Base-by-base conservation (phyloP, 1,140 invertebrate species). In the Papilio dardanus region DNA sequence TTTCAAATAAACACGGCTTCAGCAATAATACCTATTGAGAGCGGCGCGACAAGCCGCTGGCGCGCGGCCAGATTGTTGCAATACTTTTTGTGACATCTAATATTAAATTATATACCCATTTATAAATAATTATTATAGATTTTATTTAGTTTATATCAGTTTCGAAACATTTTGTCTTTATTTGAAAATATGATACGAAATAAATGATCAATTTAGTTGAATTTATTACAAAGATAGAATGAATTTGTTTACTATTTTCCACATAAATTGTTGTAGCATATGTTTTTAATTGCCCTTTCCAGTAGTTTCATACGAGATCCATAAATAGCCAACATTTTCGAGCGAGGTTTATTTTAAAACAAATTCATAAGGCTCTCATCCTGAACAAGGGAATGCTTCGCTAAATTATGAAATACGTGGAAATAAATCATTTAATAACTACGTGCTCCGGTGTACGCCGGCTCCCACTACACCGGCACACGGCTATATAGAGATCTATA, bases 341-440 rank as follows among this genome's bases (percentile, higher is more conserved):
- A 28, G 10, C 54, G 10, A 14, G 24, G 10, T 62, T 19, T n/a
- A 6, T 19, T 62, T 62, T 62, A 28, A 28, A 62, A 62, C 14
- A 62, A 62, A 62, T 62, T 62, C 54, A 28, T 28, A 24, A 62
- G 54, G 24, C 54, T 28, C 24, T 62, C 54, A 14, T 12, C 54
- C 10, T 28, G 54, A 62, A 62, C 54, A 62, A 30, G 54, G 24
- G 21, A 62, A 62, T 62, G 54, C 54, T 62, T 62, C 24, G 54
- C 24, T 62, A 62, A 62, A 62, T 62, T 62, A 62, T 62, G 24
- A 62, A 62, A 62, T 62, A 62, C 54, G 54, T 62, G 12, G 54
- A 30, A 62, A 62, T 62, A 62, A 62, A 62, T 62, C 54, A 30
- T 62, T 62, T 62, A 62, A 62, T 62, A 62, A 62, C 24, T 62